Base-by-base conservation (phyloP, 2,113 vertebrate species). In the Crotalus horridus region DNA sequence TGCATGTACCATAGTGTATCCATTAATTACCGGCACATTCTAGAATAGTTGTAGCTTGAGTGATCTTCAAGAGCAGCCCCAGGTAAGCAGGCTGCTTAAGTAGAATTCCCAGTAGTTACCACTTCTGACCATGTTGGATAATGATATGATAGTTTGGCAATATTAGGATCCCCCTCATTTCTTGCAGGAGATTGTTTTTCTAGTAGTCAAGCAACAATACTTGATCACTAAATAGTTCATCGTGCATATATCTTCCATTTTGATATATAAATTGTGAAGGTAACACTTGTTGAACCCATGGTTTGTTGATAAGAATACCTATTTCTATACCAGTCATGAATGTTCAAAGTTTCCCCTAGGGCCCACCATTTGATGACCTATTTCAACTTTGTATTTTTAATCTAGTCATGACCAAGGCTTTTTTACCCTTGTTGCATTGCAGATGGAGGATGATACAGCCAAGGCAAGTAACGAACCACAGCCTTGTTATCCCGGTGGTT, bases 401-500 rank as follows among this genome's bases (percentile, higher is more conserved):
- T 39, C 33, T 39, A 24, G 53, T 87, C 13, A 33, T 90, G 74
- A 54, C 43, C 89, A 46, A 54, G 46, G 6, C 17, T 29, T 53
- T 29, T 92, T 99, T 96, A 99, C 99, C 99, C 99, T 96, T 99
- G 99, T 93, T 99, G 99, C 99, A 99, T 99, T 87, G 99, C 98
- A 20, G 99, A 99, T 43, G 99, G 99, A 29, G 99, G 99, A 87
- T 99, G 99, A 92, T 99, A 99, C 26, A 99, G 98, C 99, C 99
- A 99, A 53, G 99, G 99, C 90, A 99, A 97, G 90, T 99, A 99
- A 43, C 99, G 98, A 91, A 98, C 98, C 91, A 99, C 99, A 88
- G 99, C 98, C 97, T 99, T 99, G 97, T 99, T 99, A 96, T 99
- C 99, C 91, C 99, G 98, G 95, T 99, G 99, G 97, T 99, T 99